Evolutionary conservation across 2,888 invertebrate species (phyloP).

Genomic region (Dynastes tityus): DNA sequence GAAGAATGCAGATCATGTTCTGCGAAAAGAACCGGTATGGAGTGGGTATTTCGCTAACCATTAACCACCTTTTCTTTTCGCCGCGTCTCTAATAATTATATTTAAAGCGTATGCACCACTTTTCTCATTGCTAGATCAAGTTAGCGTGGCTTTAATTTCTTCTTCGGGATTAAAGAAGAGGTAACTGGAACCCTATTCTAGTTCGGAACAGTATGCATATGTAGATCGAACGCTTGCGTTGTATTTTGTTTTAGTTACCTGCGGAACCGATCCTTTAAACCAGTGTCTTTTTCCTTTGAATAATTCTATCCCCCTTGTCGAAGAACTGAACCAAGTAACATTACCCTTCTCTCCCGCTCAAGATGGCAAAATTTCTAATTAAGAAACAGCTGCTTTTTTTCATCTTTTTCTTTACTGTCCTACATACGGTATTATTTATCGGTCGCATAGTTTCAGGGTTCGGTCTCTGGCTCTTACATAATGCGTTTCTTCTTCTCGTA

Average conservation of each 20-base stretch:
- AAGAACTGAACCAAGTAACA: neutral
- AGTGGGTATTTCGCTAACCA: slow-evolving; percentile 11
- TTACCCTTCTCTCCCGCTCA: neutral
- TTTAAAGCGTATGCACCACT: neutral
- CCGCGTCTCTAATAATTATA: slow-evolving; percentile 16
- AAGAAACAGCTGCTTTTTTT: slow-evolving; percentile 20
- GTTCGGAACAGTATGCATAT: neutral
- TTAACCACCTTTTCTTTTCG: slow-evolving; percentile 25
- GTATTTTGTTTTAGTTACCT: slow-evolving; percentile 22
- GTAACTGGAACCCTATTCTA: too few relatives aligned
- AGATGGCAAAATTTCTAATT: slow-evolving; percentile 32
- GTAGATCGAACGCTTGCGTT: neutral
- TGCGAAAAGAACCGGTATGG: slow-evolving; percentile 28
- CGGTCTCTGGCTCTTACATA: neutral
- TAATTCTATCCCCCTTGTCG: neutral
- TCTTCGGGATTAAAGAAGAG: too few relatives aligned
- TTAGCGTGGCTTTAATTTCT: too few relatives aligned
- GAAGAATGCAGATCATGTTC: slow-evolving; percentile 35
- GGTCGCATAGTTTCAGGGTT: neutral
- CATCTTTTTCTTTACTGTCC: neutral
- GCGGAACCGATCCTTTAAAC: neutral
- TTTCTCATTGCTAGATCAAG: too few relatives aligned
- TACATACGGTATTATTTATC: neutral
- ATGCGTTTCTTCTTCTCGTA: neutral
- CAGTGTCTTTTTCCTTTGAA: neutral